A percentile compares a stretch with the other conserved stretches of the same genome.
Evolutionary conservation across 1,140 invertebrate species (phyloP).

Genomic region (Manduca sexta): DNA sequence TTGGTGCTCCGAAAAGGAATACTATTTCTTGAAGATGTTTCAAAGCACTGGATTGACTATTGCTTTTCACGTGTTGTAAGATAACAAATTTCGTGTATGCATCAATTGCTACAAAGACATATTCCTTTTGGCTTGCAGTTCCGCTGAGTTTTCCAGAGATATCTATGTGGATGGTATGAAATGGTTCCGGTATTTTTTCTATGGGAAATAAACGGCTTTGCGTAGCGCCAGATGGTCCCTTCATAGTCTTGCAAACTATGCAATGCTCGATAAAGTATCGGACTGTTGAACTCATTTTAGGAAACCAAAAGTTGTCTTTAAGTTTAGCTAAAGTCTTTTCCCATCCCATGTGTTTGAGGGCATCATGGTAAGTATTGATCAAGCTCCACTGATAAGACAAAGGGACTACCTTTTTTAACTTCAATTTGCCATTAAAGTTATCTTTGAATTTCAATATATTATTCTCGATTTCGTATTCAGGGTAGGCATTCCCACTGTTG

Average conservation of each 20-base stretch:
- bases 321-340: conserved; percentile 18
- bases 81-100: conserved; percentile 20
- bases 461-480: background rate
- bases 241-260: conserved; percentile 24
- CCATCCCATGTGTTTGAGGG: conserved; percentile 12
- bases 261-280: conserved; percentile 29
- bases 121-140: conserved; percentile 9
- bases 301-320: conserved; percentile 14
- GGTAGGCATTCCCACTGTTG: background rate
- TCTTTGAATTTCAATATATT: background rate
- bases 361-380: conserved; percentile 13
- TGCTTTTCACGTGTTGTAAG: conserved; percentile 9
- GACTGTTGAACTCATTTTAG: conserved; percentile 20
- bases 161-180: conserved; percentile 34
- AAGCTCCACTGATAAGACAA: conserved; percentile 18
- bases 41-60: conserved; percentile 10
- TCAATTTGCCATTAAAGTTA: background rate
- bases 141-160: conserved; percentile 26
- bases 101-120: conserved; percentile 26
- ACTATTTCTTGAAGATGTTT: conserved; percentile 16
- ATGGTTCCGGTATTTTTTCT: conserved; percentile 21
- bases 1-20: conserved; percentile 21
- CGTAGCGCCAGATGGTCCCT: conserved; percentile 16
- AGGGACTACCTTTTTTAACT: conserved; percentile 11
- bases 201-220: conserved; percentile 20